phyloP scores from a whole-genome alignment of 2,113 vertebrate genomes.

The Talpa occidentalis region DNA sequence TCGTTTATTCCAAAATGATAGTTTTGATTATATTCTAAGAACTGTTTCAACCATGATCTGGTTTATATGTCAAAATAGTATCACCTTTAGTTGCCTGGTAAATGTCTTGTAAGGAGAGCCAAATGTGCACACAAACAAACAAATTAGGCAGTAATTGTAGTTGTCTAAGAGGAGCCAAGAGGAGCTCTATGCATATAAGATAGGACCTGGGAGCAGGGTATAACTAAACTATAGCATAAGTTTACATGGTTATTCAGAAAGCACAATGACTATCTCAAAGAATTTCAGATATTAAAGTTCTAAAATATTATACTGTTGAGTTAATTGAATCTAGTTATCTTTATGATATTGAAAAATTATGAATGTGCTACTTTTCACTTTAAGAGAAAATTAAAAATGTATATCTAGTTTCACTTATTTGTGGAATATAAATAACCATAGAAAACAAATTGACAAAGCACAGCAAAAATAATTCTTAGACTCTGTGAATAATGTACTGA shows the following conservation, averaged over 20 bases:
- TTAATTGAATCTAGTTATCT: background rate
- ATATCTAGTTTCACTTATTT: background rate
- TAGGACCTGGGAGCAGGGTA: rapidly evolving
- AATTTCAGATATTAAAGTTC: background rate
- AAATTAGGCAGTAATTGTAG: background rate
- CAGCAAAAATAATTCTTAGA: too few relatives aligned
- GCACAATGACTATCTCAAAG: background rate
- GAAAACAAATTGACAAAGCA: too few relatives aligned
- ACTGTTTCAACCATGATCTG: background rate
- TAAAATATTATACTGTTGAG: background rate
- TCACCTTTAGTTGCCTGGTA: background rate
- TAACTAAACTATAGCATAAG: background rate
- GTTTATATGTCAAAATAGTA: background rate
- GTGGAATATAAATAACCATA: too few relatives aligned
- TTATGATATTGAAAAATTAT: background rate
- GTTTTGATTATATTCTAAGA: background rate
- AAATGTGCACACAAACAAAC: background rate
- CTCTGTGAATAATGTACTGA: too few relatives aligned
- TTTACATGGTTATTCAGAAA: background rate
- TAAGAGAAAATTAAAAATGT: background rate
- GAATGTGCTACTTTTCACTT: background rate
- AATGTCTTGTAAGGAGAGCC: background rate
- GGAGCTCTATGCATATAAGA: background rate
- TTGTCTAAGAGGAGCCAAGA: rapidly evolving
- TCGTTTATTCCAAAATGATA: background rate